Evolutionary conservation across 2,888 invertebrate species (phyloP), one percentile per base, ranked within the genome.

Genomic region (Meiosimyza platycephala): DNA sequence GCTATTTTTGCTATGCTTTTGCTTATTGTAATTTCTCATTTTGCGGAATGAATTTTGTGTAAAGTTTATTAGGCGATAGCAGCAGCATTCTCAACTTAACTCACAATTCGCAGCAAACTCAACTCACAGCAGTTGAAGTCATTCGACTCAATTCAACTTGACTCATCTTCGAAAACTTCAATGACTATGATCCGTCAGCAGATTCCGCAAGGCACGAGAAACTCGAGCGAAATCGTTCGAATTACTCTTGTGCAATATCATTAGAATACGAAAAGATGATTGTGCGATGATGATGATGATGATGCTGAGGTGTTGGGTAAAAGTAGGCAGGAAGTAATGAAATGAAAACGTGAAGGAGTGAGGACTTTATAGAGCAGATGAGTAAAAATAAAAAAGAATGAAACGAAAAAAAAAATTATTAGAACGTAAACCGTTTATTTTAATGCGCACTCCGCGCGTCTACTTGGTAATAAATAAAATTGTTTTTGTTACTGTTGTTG

Each of bases 1-100:
- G 16, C 9, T 40, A 40, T 40, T 40, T 78, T 78, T 80, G 81
- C 80, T 80, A 82, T 81, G 2, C 60, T 69, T 40, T 22, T 50
- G 40, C 16, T 63, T 40, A 40, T 63, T 71, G 70, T 28, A n/a
- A 63, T 63, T 81, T 82, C 82, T 82, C 81, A 83, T 81, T 82
- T 79, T 76, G 75, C 67, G 76, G 74, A 69, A 72, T 74, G 74
- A 63, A 69, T 77, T 78, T 77, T 77, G 80, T 74, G 73, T 67
- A 51, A 71, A 67, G 66, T 74, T 71, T 74, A 64, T 64, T 71
- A 64, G 71, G 9, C 59, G 51, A 16, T 47, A 3, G 12, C 33
- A 9, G 33, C 28, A 15, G 47, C 67, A 7, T 16, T 28, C 40
- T 40, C 9, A 40, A 9, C 40, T 6, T 9, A 40, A 40, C 40